Base-by-base conservation (phyloP, 1,140 invertebrate species). In the Hylyphantes graminicola region DNA sequence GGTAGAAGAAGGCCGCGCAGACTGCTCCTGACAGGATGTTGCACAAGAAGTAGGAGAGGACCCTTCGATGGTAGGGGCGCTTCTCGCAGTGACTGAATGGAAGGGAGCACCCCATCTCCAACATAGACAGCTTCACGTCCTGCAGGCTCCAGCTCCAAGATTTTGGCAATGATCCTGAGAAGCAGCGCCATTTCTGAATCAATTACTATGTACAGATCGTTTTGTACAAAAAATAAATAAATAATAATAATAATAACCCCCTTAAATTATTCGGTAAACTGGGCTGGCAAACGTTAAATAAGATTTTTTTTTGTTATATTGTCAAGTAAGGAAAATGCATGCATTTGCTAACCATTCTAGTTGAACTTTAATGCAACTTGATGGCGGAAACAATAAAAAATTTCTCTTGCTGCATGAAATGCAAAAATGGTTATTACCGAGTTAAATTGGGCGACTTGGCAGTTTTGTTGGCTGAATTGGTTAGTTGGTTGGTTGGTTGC, bases 61-160 rank as follows among this genome's bases (percentile, higher is more conserved):
- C 7, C 13, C 70, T 21, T 73, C 70, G 55, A n/a, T 73, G 70
- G 15, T 73, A 55, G 0, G 70, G 70, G 8, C 70, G 51, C 53
- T 2, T 7, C 21, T 57, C 70, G 15, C 70, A 73, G 5, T 73
- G 13, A n/a, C 70, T 73, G 8, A 73, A 73, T 10, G 70, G 70
- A 7, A 73, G 15, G 2, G n/a, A 51, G 13, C 70, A 73, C 11
- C 15, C 70, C 6, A 19, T 54, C 21, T 73, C 70, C 15, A 73
- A 12, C 10, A 73, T 8, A 19, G 70, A 73, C 35, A 7, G 12
- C 10, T 35, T 10, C 7, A 73, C 12, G 55, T 73, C 70, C 19
- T 73, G 51, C 3, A 19, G 5, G 21, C 17, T 54, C 70, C 70
- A 73, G 7, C 54, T 0, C 70, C 70, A 73, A 35, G 35, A 35